Evolutionary conservation across 2,888 invertebrate species (phyloP).

Genomic region (Trichogramma evanescens): DNA sequence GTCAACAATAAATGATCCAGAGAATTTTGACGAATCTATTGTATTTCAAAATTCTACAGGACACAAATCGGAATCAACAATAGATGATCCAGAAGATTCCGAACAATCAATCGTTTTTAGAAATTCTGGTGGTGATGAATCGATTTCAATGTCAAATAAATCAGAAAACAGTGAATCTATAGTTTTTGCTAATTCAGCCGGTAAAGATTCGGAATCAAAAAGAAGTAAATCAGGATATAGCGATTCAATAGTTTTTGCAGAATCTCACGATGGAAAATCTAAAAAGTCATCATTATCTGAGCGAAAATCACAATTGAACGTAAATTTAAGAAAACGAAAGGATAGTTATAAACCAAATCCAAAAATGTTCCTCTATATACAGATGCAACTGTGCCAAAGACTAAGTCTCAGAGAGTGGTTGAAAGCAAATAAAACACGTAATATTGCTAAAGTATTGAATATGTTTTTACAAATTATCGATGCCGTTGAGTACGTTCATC

Average conservation of each 20-base stretch:
- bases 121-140: constrained; percentile 4
- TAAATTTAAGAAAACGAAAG: constrained; percentile 26
- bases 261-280: constrained; percentile 6
- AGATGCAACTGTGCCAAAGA: constrained; percentile 91
- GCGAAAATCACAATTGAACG: constrained; percentile 20
- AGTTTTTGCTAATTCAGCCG: not conserved
- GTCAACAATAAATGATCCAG: constrained; percentile 1
- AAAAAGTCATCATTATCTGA: constrained; percentile 10
- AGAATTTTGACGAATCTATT: constrained; percentile 47
- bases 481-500: constrained; percentile 93
- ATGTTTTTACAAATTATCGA: constrained; percentile 87
- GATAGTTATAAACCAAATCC: constrained; percentile 26
- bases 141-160: not conserved
- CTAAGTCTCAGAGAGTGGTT: constrained; percentile 92
- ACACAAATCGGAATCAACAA: too few species aligned
- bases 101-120: constrained; percentile 7
- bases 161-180: constrained; percentile 2
- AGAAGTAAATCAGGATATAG: constrained; percentile 5
- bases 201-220: not conserved
- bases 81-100: constrained; percentile 32
- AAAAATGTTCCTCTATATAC: constrained; percentile 82
- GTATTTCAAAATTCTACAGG: constrained; percentile 38
- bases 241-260: constrained; percentile 23
- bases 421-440: constrained; percentile 35
- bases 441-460: constrained; percentile 51